Conservation (phyloP, 2,888 invertebrate genomes). For the Phaonia tiefii region DNA sequence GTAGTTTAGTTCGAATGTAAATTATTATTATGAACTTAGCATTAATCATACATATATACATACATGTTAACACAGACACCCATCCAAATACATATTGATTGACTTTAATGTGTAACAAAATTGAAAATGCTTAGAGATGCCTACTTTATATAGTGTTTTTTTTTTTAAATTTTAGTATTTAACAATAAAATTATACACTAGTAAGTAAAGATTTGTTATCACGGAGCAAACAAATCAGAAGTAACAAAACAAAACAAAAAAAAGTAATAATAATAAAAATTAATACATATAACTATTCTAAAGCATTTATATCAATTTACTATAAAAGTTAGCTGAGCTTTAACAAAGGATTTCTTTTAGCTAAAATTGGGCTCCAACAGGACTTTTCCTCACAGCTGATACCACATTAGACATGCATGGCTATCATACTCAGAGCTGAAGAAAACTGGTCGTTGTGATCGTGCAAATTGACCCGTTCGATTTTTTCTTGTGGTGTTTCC, state of each 20-base stretch:
- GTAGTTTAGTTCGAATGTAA: constrained; percentile 43
- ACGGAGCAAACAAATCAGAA: constrained; percentile 45
- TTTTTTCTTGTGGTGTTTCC: no score
- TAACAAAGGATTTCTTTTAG: no score
- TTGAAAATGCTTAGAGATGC: neutral
- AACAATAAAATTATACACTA: constrained; percentile 28
- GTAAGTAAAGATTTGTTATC: constrained; percentile 33
- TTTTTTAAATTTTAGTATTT: constrained; percentile 45
- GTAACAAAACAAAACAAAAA: constrained; percentile 16
- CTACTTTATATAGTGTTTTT: neutral
- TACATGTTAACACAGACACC: neutral
- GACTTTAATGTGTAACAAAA: constrained; percentile 27
- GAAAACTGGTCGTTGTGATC: no score
- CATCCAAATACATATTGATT: constrained; percentile 14
- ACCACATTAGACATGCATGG: no score
- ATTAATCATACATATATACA: constrained; percentile 15
- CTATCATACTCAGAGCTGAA: no score
- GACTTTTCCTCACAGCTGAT: no score
- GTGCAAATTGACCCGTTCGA: no score
- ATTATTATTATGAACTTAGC: constrained; percentile 42
- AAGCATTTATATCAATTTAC: no score
- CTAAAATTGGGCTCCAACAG: no score
- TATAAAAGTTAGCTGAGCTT: no score
- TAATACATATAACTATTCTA: constrained; percentile 26
- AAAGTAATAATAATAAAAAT: no score